A percentile compares a stretch with the other conserved stretches of the same genome.
These are phyloP conservation scores for Pantherophis alleghaniensis DNA, from an alignment of 2,797 vertebrate genomes.

Conservation along the genomic window DNA sequence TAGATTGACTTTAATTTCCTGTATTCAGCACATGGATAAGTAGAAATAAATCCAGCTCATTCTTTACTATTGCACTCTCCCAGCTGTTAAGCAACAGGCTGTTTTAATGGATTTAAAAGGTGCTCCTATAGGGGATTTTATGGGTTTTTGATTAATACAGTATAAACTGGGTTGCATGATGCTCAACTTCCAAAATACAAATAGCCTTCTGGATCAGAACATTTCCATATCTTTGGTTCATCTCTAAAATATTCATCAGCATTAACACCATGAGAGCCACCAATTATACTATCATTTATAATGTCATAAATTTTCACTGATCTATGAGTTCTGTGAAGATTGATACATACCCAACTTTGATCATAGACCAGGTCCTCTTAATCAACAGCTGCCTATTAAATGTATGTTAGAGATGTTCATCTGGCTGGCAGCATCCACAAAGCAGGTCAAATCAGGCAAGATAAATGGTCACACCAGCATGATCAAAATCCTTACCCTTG, in stretches of 20 bases:
- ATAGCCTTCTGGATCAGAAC: neutral
- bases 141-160: neutral
- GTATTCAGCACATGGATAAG: neutral
- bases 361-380: neutral
- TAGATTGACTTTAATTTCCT: conserved; percentile 33
- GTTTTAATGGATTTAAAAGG: neutral
- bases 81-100: neutral
- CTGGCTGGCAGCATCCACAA: neutral
- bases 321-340: neutral
- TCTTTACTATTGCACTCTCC: neutral
- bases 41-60: neutral
- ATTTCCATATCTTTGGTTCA: neutral
- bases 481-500: neutral
- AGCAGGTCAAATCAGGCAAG: neutral
- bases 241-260: neutral
- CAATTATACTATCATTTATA: neutral
- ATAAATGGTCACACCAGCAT: neutral
- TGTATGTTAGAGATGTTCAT: neutral
- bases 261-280: neutral
- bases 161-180: neutral
- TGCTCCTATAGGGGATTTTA: neutral
- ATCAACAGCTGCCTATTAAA: neutral
- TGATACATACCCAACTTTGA: neutral
- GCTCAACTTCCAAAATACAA: neutral
- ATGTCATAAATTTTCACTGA: neutral